These are phyloP conservation scores for Chloroclystis v-ata DNA, from an alignment of 2,888 invertebrate species.

Conservation along the genomic window DNA sequence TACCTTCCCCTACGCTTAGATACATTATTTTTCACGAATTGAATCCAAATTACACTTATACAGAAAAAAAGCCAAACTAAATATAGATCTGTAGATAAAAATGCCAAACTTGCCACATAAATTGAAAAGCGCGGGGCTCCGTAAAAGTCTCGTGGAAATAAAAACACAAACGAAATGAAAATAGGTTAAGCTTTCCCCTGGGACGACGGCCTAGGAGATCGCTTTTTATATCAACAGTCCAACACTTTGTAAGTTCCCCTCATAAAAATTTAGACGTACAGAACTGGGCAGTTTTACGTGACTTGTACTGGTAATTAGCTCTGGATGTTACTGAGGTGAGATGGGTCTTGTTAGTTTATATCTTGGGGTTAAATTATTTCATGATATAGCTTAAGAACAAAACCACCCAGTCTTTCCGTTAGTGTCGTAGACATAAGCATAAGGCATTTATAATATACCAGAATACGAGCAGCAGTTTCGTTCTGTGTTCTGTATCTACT, in stretches of 20 bases:
- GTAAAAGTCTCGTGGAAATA: slow-evolving; percentile 48
- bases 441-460: too few species aligned
- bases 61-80: background rate
- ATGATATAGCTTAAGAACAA: too few species aligned
- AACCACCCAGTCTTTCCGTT: too few species aligned
- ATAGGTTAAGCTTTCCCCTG: slow-evolving; percentile 63
- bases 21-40: background rate
- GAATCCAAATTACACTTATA: too few species aligned
- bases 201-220: slow-evolving; percentile 37
- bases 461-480: too few species aligned
- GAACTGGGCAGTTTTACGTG: slow-evolving; percentile 38
- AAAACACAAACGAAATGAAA: slow-evolving; percentile 61
- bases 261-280: slow-evolving; percentile 46
- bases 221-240: slow-evolving; percentile 51
- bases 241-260: slow-evolving; percentile 36
- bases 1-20: too few species aligned
- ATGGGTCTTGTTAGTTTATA: too few species aligned
- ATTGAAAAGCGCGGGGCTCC: slow-evolving; percentile 56
- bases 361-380: too few species aligned
- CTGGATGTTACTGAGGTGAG: slow-evolving; percentile 2
- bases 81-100: slow-evolving; percentile 20
- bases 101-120: slow-evolving; percentile 33
- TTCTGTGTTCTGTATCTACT: too few species aligned
- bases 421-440: too few species aligned
- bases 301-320: slow-evolving; percentile 27